A percentile compares a stretch with the other conserved stretches of the same genome.
Evolutionary conservation across 2,797 vertebrate species (phyloP).

Genomic region (Glossophaga mutica): DNA sequence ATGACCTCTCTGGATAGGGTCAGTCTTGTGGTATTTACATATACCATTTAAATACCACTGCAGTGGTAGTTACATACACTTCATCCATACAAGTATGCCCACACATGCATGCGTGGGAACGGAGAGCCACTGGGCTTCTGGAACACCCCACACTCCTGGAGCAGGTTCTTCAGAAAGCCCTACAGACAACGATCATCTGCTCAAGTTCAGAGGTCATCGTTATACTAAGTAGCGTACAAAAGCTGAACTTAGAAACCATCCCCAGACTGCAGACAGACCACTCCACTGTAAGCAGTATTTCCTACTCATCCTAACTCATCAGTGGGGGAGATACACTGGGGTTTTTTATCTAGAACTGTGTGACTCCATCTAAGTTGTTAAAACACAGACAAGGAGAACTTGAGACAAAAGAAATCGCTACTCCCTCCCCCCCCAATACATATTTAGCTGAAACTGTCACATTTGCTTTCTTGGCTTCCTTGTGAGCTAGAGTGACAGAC

Average conservation of each 20-base stretch:
- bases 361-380: not conserved
- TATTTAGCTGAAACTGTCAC: not conserved
- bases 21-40: not conserved
- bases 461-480: not conserved
- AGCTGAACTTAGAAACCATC: constrained; percentile 33
- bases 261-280: constrained; percentile 6
- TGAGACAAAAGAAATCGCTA: not conserved
- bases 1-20: not conserved
- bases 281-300: not conserved
- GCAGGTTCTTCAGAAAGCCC: not conserved
- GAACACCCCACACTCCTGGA: not conserved
- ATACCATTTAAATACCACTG: too few relatives aligned
- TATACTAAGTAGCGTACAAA: not conserved
- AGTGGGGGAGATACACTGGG: not conserved
- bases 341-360: constrained; percentile 33
- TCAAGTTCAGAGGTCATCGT: not conserved
- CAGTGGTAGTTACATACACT: not conserved
- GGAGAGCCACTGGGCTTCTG: not conserved
- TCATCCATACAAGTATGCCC: not conserved
- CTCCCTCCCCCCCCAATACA: not conserved
- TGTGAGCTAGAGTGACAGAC: not conserved
- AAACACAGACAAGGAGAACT: not conserved
- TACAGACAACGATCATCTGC: not conserved
- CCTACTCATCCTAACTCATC: not conserved
- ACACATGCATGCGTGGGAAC: not conserved